Base-by-base conservation (phyloP, 2,797 vertebrate species). In the Florisuga fusca region DNA sequence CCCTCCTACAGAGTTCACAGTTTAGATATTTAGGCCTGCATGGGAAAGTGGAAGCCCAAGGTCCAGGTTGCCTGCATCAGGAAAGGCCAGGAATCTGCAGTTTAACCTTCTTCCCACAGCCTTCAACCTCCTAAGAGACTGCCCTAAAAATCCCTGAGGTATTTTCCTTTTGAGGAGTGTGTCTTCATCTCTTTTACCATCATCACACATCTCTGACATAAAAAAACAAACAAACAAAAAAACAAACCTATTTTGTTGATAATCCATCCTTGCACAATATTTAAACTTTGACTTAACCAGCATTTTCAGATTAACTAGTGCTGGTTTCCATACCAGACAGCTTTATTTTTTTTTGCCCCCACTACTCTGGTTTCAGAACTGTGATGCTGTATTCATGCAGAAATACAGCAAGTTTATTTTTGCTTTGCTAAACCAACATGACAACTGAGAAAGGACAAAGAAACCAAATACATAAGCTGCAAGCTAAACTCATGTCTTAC, bases 81-180 rank as follows among this genome's bases (percentile, higher is more conserved):
- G 38, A 48, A 23, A 10, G 27, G 26, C 12, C 4, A 3, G 6
- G 19, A 89, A 11, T 45, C 1, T 1, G 29, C 0, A 1, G 21
- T 34, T 66, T 38, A 62, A 57, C 33, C n/a, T 46, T 62, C 36
- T 62, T 82, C 53, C n/a, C 34, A 63, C 25, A 1, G 4, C 67
- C 43, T 26, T 5, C 36, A 86, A 72, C 4, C 17, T 84, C 29
- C 51, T 8, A 9, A 84, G 38, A 1, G 0, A 76, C 26, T 62
- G n/a, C 41, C 27, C 45, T 19, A 38, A 74, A 84, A 79, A 59
- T 14, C 21, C 27, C 36, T 20, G 15, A 31, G 9, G 6, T 53
- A 57, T 75, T 89, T 73, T 48, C 25, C 54, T 77, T 93, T 86
- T 73, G 51, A 51, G 34, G 27, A 69, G 36, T 7, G 41, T 1